These are phyloP conservation scores for Nerophis lumbriciformis DNA, from an alignment of 2,113 vertebrate species.

Conservation along the genomic window DNA sequence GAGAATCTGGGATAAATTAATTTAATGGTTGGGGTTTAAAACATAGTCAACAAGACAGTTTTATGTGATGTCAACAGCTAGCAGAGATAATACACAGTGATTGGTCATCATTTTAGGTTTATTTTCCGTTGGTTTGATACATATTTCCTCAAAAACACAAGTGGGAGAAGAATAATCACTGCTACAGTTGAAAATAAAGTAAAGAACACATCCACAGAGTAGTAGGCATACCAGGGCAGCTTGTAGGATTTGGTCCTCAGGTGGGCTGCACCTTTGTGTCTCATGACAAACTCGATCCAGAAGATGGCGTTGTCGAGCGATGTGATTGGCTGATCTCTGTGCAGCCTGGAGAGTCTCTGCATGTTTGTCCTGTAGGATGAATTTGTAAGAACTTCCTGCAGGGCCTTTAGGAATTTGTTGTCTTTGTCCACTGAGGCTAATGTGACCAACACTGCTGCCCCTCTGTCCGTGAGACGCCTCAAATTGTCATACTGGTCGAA, in stretches of 20 bases:
- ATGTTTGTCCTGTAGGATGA: slow-evolving; percentile 68
- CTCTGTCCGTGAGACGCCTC: slow-evolving; percentile 50
- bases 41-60: not conserved
- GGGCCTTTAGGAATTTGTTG: slow-evolving; percentile 41
- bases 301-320: slow-evolving; percentile 53
- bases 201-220: slow-evolving; percentile 52
- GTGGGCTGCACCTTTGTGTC: slow-evolving; percentile 65
- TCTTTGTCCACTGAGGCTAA: slow-evolving; percentile 44
- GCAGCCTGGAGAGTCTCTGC: slow-evolving; percentile 64
- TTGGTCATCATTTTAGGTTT: not conserved
- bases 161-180: not conserved
- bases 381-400: slow-evolving; percentile 57
- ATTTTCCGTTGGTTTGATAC: slow-evolving; percentile 20
- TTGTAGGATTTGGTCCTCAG: slow-evolving; percentile 47
- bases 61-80: not conserved
- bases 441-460: slow-evolving; percentile 48
- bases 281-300: slow-evolving; percentile 69
- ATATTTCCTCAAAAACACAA: slow-evolving; percentile 6
- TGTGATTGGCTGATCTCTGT: slow-evolving; percentile 55
- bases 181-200: not conserved
- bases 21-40: no score
- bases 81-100: not conserved
- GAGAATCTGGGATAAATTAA: no score
- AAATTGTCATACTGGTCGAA: slow-evolving; percentile 69
- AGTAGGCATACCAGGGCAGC: slow-evolving; percentile 66